Evolutionary conservation across 1,140 invertebrate genomes (phyloP), one percentile per base, ranked within the genome.

Genomic region (Anoplophora glabripennis): DNA sequence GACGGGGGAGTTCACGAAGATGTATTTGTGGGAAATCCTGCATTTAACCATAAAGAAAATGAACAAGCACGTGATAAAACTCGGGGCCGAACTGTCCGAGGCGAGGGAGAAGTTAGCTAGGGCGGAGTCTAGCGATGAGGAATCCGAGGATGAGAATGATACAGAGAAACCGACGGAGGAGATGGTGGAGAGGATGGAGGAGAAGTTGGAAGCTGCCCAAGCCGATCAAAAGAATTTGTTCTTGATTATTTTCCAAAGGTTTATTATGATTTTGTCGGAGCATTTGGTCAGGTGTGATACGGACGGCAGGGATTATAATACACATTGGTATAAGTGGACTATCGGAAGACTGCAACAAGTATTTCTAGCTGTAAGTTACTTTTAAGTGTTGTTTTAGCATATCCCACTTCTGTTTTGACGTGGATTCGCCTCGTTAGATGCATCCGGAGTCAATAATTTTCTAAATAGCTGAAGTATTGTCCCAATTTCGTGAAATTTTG

Each of bases 241-340:
- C 72, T 84, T 99, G 8, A 97, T 99, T 73, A 93, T 98, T 68
- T 98, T 98, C 77, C 94, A 98, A 87, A 83, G 96, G 63, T 99
- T 99, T 77, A 98, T 98, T 60, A 98, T 98, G 90, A 94, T 97
- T 65, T 81, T 99, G 45, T 96, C 94, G 0, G 96, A 99, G 77
- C 95, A 98, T 81, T 83, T 98, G 63, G 90, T 94, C 33, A 82
- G 89, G 36, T 94, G 92, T 76, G 95, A 98, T 75, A 93, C 93
- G 3, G 93, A 98, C 78, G 91, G 89, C 12, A 84, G 89, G 61
- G 93, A 96, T 76, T 94, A 90, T 70, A 91, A 93, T 73, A 97
- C 93, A n/a, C 86, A 90, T 74, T 98, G 96, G 94, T 98, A 97
- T 79, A 88, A 89, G 69, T 97, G 93, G 90, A 96, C 96, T 1